Conservation (phyloP, 1,140 invertebrate genomes). For the Drosophila nasuta region DNA sequence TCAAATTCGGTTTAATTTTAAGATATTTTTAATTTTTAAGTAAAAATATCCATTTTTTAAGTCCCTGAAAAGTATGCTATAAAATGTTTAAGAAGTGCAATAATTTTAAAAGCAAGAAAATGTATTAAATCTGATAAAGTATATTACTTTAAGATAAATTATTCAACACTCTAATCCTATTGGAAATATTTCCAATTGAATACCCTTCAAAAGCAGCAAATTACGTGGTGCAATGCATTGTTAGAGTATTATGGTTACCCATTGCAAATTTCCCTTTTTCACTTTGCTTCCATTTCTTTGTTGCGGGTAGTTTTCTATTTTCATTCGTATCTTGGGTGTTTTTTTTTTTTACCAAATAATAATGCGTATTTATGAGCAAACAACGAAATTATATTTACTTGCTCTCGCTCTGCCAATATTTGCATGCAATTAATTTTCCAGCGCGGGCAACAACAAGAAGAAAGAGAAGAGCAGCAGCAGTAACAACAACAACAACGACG, state of each 20-base stretch:
- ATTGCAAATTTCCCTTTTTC: slow-evolving; percentile 12
- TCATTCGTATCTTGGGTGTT: slow-evolving; percentile 30
- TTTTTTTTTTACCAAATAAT: slow-evolving; percentile 52
- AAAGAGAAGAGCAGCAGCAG: slow-evolving; percentile 1
- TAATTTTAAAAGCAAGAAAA: too few relatives aligned
- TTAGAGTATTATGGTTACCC: neutral
- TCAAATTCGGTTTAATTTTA: too few relatives aligned
- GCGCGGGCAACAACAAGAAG: slow-evolving; percentile 24
- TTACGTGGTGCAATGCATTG: neutral
- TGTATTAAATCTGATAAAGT: too few relatives aligned
- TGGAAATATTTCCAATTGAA: too few relatives aligned
- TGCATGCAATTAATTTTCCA: slow-evolving; percentile 83
- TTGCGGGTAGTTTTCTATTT: slow-evolving; percentile 16
- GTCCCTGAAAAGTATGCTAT: neutral
- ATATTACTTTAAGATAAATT: too few relatives aligned
- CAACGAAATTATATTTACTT: slow-evolving; percentile 83
- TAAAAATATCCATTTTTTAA: too few relatives aligned
- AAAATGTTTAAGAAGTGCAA: too few relatives aligned
- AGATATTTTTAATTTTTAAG: too few relatives aligned
- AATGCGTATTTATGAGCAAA: slow-evolving; percentile 82
- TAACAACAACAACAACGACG: neutral
- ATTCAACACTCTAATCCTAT: too few relatives aligned
- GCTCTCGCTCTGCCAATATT: slow-evolving; percentile 74
- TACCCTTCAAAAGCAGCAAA: too few relatives aligned
- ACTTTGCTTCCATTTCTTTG: neutral